Base-by-base conservation (phyloP, 1,140 invertebrate species). In the Acromyrmex echinatior region DNA sequence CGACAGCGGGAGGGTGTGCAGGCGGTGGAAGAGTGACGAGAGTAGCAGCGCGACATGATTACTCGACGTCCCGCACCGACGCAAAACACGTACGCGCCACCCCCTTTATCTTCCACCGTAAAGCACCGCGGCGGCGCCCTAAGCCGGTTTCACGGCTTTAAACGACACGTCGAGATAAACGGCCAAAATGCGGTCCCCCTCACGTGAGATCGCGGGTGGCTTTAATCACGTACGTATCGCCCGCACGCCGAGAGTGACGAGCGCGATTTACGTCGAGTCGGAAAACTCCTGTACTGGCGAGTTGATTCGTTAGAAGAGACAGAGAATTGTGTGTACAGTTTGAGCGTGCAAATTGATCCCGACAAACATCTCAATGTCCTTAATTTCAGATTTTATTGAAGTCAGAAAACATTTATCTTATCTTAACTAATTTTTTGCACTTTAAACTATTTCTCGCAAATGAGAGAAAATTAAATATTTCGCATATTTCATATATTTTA, bases 121-220 rank as follows among this genome's bases (percentile, higher is more conserved):
- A 68, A 89, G 86, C 84, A 62, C 51, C 84, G 49, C 71, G 82
- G 60, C 45, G 53, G 31, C 31, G 31, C 31, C 85, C 86, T 87
- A 87, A 90, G 89, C 86, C 58, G 88, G 86, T 87, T 90, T 90
- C 58, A 62, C 86, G 35, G 62, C 76, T 90, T 88, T 88, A 86
- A 91, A 90, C 89, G 76, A 88, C 86, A 81, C 70, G 62, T 71
- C 70, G 81, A 73, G 86, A 91, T 91, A 91, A 91, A 88, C 86
- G 86, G 49, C 60, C 86, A 51, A 76, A 87, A 87, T 79, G 68
- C 73, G 53, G 70, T 63, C 45, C 39, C 60, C 31, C 66, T 63
- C 71, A 18, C 3, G 28, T 25, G 31, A 39, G 56, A 74, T 86
- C 82, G 70, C 51, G 45, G 31, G n/a, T 63, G 49, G 74, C 76